Percentiles rank a stretch among this genome's conserved stretches.
phyloP scores from a whole-genome alignment of 2,797 vertebrate genomes.

The Diplodus puntazzo region DNA sequence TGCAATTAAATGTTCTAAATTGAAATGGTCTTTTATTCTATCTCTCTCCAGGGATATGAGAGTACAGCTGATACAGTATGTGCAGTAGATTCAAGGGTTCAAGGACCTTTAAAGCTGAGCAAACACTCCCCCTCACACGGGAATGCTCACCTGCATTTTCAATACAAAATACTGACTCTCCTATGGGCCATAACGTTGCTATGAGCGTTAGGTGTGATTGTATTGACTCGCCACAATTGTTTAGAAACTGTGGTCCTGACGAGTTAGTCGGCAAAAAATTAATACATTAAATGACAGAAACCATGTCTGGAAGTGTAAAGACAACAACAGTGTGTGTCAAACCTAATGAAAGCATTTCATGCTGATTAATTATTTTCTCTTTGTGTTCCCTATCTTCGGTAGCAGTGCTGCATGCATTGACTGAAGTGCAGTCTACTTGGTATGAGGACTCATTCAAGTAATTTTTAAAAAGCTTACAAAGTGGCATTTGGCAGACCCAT shows the following conservation, averaged over 20 bases:
- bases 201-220: neutral
- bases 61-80: constrained; percentile 9
- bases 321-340: constrained; percentile 19
- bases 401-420: constrained; percentile 25
- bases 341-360: constrained; percentile 38
- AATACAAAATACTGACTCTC: constrained; percentile 6
- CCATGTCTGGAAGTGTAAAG: constrained; percentile 23
- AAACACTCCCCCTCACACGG: constrained; percentile 15
- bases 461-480: constrained; percentile 37
- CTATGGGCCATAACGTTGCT: neutral
- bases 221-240: constrained; percentile 5
- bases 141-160: neutral
- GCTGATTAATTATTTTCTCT: constrained; percentile 38
- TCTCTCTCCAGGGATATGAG: neutral
- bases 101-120: constrained; percentile 10
- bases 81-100: neutral
- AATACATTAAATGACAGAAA: constrained; percentile 22
- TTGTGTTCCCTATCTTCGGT: constrained; percentile 38
- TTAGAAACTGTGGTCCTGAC: constrained; percentile 13
- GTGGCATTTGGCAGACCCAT: constrained; percentile 19
- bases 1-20: constrained; percentile 8
- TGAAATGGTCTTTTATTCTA: constrained; percentile 19
- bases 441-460: constrained; percentile 40
- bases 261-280: constrained; percentile 11
- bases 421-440: constrained; percentile 31